Evolutionary conservation across 1,140 invertebrate species (phyloP).

Genomic region (Ladona fulva): DNA sequence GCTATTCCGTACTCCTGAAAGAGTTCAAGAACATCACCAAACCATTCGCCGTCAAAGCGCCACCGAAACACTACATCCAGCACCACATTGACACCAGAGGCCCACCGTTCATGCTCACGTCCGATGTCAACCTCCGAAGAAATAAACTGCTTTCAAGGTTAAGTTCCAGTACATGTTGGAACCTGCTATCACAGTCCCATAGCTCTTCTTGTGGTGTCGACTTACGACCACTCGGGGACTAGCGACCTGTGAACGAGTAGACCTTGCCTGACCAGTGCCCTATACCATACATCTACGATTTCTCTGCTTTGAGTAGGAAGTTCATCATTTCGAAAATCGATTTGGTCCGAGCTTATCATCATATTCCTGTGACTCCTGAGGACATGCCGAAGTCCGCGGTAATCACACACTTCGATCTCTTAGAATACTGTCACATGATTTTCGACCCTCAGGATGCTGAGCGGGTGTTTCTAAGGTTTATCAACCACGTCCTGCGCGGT

Average conservation of each 20-base stretch:
- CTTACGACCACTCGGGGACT: slow-evolving; percentile 36
- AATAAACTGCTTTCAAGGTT: too few species aligned
- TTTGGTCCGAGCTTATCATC: slow-evolving; percentile 34
- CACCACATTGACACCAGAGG: too few species aligned
- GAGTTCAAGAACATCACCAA: too few species aligned
- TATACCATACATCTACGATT: slow-evolving; percentile 30
- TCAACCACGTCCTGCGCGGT: slow-evolving; percentile 31
- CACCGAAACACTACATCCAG: too few species aligned
- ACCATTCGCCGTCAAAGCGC: too few species aligned
- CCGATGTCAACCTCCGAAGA: too few species aligned
- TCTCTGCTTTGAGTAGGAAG: slow-evolving; percentile 28
- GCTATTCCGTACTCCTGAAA: too few species aligned
- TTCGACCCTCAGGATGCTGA: slow-evolving; percentile 40
- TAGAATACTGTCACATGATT: slow-evolving; percentile 32
- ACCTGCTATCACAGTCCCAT: too few species aligned
- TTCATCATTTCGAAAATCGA: slow-evolving; percentile 33
- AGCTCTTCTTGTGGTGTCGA: too few species aligned
- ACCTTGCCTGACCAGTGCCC: slow-evolving; percentile 33
- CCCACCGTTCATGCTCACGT: too few species aligned
- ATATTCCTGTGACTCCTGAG: slow-evolving; percentile 29
- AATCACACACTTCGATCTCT: slow-evolving; percentile 30
- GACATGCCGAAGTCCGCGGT: slow-evolving; percentile 32
- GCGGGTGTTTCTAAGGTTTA: slow-evolving; percentile 37
- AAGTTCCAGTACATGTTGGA: too few species aligned
- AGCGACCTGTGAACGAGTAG: slow-evolving; percentile 32